These are phyloP conservation scores for Pipistrellus kuhlii DNA, from an alignment of 2,797 vertebrate species.

Conservation along the genomic window DNA sequence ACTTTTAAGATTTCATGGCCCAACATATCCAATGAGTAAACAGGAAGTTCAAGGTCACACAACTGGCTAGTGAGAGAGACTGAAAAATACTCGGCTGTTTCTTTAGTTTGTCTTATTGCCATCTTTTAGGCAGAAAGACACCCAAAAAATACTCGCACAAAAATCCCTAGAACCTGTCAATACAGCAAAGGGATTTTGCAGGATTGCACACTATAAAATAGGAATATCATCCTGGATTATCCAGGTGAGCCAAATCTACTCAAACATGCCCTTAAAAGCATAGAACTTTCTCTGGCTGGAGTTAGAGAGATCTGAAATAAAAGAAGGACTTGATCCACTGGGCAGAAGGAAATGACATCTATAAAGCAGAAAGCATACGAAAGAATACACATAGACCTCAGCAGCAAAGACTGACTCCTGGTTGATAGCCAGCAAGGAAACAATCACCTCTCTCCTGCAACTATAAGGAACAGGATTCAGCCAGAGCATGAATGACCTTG, in stretches of 20 bases:
- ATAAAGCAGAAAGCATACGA: not conserved
- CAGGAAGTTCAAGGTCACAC: not conserved
- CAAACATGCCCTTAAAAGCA: not conserved
- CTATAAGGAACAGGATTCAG: not conserved
- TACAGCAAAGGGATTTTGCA: not conserved
- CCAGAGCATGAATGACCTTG: not conserved
- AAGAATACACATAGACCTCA: not conserved
- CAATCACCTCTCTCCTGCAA: not conserved
- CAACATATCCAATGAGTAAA: not conserved
- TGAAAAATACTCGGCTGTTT: not conserved
- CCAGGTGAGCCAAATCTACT: not conserved
- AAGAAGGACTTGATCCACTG: not conserved
- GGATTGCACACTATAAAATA: not conserved
- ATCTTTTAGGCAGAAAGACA: not conserved
- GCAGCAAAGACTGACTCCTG: not conserved
- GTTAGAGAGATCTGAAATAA: not conserved
- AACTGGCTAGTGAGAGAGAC: not conserved
- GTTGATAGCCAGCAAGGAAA: not conserved
- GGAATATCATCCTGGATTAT: not conserved
- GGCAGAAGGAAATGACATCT: not conserved
- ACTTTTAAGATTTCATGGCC: not conserved
- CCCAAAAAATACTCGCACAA: not conserved
- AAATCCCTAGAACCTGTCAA: not conserved
- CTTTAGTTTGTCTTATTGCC: not conserved
- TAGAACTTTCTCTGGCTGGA: not conserved